Evolutionary conservation across 2,888 invertebrate genomes (phyloP), one percentile per base, ranked within the genome.

Genomic region (Philereme transversata): DNA sequence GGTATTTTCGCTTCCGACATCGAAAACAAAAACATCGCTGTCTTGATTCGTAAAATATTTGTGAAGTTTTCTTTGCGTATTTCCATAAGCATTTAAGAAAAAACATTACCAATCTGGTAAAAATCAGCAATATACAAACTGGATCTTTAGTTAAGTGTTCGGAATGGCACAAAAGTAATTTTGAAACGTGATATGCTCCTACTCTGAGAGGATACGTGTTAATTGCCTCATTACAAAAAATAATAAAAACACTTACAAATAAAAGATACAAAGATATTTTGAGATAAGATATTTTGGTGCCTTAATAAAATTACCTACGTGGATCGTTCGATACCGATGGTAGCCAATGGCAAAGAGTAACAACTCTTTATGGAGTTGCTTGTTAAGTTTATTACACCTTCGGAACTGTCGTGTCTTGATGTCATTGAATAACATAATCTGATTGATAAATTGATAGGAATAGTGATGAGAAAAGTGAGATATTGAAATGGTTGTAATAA

Each of bases 311-410:
- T 6, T 40, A 33, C 49, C 44, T 45, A 22, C 22, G 22, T 22
- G 22, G 51, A 62, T 59, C 45, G 34, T 55, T 62, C 44, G 62
- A 51, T 51, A 35, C 44, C 7, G 40, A 59, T 57, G 41, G 62
- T 44, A 54, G 57, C 51, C 46, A 33, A 35, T 46, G 70, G 57
- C 75, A 76, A 73, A 76, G 77, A 80, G 71, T 77, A 80, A 64
- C 60, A 67, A 70, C 65, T 62, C 67, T 61, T 71, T 66, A 65
- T 64, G 71, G 75, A 76, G 61, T 54, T 56, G 71, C 75, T 78
- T 79, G 75, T 78, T 78, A 77, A 71, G 68, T 75, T 68, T 70
- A 70, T 58, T 33, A 51, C 54, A 43, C 48, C 38, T 60, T 63
- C 40, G 61, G 41, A 51, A 45, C 51, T 48, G 56, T 45, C 49